Base-by-base conservation (phyloP, 2,113 vertebrate genomes). In the Nibea coibor region DNA sequence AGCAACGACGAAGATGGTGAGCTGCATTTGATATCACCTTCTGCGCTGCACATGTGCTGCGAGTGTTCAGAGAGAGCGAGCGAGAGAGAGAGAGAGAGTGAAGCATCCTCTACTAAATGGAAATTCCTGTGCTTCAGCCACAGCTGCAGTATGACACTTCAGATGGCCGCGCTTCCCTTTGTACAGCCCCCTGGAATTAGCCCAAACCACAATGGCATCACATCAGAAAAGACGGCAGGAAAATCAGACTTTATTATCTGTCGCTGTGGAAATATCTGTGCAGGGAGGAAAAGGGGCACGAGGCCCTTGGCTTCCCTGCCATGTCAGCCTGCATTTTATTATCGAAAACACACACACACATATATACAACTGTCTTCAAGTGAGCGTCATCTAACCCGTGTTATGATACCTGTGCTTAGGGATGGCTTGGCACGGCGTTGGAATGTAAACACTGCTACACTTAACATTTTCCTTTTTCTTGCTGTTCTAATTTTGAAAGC, bases 121-220 rank as follows among this genome's bases (percentile, higher is more conserved):
- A 95, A 95, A 95, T 91, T 93, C 95, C 87, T 93, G 89, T 90
- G 92, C 95, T 95, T 81, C 92, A 90, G 91, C 96, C 93, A 94
- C 96, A 96, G 96, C 95, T 96, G 96, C 92, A 93, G 94, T 93
- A 92, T 93, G 95, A 96, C 96, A 95, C 96, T 97, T 96, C 96
- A 96, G 95, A 96, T 96, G 96, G 96, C 94, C 94, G 84, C 50
- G 90, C 94, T 95, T 96, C 90, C 95, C 95, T 97, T 96, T 96
- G 95, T 96, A 94, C 94, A 92, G 95, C 91, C 94, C 92, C 92
- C 96, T 97, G 97, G 97, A 97, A 96, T 93, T 90, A 95, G 94
- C 96, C 96, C 97, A 96, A 96, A 96, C 95, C 96, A 95, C 94
- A 93, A 97, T 95, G 96, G 97, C 96, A 95, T 94, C 94, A 95